These are phyloP conservation scores for Melieria picta DNA, from an alignment of 2,888 invertebrate genomes.

Conservation along the genomic window DNA sequence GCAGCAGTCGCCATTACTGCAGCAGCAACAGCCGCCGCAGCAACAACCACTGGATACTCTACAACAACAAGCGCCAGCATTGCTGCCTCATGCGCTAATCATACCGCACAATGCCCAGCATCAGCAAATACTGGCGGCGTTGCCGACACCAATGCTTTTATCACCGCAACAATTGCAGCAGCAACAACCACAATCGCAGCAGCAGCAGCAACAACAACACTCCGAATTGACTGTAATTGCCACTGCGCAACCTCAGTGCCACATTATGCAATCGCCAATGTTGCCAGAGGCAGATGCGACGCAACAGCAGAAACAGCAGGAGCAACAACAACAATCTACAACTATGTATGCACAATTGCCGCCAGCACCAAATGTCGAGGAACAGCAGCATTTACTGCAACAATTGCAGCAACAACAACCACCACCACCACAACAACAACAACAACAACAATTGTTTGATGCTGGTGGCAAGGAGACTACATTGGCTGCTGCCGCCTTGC, in stretches of 20 bases:
- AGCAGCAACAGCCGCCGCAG: conserved; percentile 42
- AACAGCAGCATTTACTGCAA: conserved; percentile 21
- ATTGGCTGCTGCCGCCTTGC: conserved; percentile 38
- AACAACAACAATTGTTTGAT: conserved; percentile 11
- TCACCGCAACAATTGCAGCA: conserved; percentile 48
- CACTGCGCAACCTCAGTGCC: no score
- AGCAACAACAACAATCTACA: conserved; percentile 30
- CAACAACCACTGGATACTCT: conserved; percentile 34
- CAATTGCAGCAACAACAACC: conserved; percentile 29
- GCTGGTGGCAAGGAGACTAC: conserved; percentile 32
- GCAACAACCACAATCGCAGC: conserved; percentile 30
- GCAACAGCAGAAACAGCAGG: neutral
- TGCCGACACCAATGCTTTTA: conserved; percentile 54
- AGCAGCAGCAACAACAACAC: conserved; percentile 34
- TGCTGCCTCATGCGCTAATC: conserved; percentile 43
- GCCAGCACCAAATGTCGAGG: conserved; percentile 2
- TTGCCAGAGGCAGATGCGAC: conserved; percentile 6
- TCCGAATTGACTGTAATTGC: neutral
- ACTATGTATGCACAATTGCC: conserved; percentile 9
- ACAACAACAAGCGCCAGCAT: conserved; percentile 50
- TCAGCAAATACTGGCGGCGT: conserved; percentile 50
- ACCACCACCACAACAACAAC: conserved; percentile 4
- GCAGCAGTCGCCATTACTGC: conserved; percentile 40
- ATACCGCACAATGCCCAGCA: conserved; percentile 38
- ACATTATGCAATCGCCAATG: neutral